Evolutionary conservation across 2,888 invertebrate species (phyloP).

Genomic region (Synergus gifuensis): DNA sequence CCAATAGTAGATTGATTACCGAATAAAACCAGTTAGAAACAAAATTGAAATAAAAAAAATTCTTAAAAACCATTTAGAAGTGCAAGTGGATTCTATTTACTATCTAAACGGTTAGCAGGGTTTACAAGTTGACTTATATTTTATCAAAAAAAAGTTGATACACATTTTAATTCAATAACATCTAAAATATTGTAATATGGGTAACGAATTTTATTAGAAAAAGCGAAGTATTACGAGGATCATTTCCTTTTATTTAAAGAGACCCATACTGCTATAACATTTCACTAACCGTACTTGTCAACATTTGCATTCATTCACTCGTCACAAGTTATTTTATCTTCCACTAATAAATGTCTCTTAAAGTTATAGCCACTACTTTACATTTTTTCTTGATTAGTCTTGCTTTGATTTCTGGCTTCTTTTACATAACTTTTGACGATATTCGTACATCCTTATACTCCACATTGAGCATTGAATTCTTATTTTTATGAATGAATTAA

Average conservation of each 20-base stretch:
- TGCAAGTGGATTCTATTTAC: too few relatives aligned
- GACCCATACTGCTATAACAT: neutral
- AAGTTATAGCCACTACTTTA: conserved; percentile 12
- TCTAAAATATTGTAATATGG: neutral
- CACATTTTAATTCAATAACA: neutral
- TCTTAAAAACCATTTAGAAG: too few relatives aligned
- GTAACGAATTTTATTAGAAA: neutral
- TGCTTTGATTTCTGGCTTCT: conserved; percentile 1
- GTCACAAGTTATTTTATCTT: neutral
- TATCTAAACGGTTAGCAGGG: too few relatives aligned
- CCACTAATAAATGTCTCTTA: neutral
- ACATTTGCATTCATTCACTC: neutral
- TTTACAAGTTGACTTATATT: too few relatives aligned
- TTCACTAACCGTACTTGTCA: neutral
- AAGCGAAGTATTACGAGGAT: neutral
- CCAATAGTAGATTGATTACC: too few relatives aligned
- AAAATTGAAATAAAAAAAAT: too few relatives aligned
- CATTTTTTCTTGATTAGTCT: conserved; percentile 15
- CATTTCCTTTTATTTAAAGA: conserved; percentile 31
- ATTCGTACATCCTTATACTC: neutral
- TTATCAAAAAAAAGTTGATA: too few relatives aligned
- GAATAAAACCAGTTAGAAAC: too few relatives aligned
- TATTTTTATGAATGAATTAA: conserved; percentile 23
- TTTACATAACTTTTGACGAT: conserved; percentile 9
- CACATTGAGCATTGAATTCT: conserved; percentile 21